Evolutionary conservation across 2,113 vertebrate genomes (phyloP), one percentile per base, ranked within the genome.

Genomic region (Corydoras sp.): DNA sequence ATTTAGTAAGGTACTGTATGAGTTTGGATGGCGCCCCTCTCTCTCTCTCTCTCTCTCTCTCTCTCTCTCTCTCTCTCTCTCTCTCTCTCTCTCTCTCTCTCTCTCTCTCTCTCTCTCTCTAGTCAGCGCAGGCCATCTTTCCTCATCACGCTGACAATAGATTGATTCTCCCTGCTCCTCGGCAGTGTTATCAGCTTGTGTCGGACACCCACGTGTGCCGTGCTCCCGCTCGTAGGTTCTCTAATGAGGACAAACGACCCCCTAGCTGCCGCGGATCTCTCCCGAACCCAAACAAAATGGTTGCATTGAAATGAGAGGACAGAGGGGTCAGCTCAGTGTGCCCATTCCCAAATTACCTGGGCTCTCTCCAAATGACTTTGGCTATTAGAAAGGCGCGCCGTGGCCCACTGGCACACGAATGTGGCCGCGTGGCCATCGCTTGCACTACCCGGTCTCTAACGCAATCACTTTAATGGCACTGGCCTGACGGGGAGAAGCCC

Each of bases 191-290:
- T 91, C 89, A 88, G 88, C 88, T 90, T 87, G 86, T 88, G 88
- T 90, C 86, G 86, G 87, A 89, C 88, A 89, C 87, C 85, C 87
- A 88, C 86, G 83, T 82, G 88, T 88, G 89, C 90, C 89, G 87
- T 89, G 92, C 92, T 91, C 83, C 82, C 89, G 88, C 92, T 92
- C 91, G 87, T 91, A 91, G 89, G 85, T 62, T 79, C 86, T 82
- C 89, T 95, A 96, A 96, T 94, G 92, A 95, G 93, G 91, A 94
- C 92, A 93, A 93, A 96, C 89, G 87, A 89, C 92, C 89, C 88
- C 74, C 88, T 87, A 87, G 86, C 89, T 88, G 84, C 89, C 91
- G 91, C 90, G 91, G 92, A 93, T 93, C 88, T 88, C 83, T 88
- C 88, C 88, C 84, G 83, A 76, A 81, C 75, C 65, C 75, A 83